These are phyloP conservation scores for Hippocampus kuda DNA, from an alignment of 2,797 vertebrate species.

Conservation along the genomic window DNA sequence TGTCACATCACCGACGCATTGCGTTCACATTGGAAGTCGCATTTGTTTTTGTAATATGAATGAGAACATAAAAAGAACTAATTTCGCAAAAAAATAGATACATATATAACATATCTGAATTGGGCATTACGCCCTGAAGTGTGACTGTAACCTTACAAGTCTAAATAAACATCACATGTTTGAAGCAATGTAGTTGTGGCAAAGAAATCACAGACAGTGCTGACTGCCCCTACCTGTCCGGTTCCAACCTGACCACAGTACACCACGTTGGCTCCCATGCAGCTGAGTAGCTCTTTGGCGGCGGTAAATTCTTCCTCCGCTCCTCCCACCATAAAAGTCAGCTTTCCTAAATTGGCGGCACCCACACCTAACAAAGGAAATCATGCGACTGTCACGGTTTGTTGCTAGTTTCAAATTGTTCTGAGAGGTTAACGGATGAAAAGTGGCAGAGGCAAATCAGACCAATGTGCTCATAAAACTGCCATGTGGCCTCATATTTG, in stretches of 20 bases:
- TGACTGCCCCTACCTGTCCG: constrained; percentile 75
- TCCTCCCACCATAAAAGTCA: constrained; percentile 98
- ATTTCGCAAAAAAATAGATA: too few species aligned
- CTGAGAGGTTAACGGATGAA: constrained; percentile 2
- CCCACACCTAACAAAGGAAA: constrained; percentile 77
- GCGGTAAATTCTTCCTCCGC: constrained; percentile 91
- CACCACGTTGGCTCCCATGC: constrained; percentile 92
- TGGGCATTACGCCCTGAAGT: too few species aligned
- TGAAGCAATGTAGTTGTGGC: neutral
- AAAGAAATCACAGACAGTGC: neutral
- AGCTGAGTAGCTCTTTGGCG: constrained; percentile 83
- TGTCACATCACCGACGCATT: too few species aligned
- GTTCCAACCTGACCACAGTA: constrained; percentile 94
- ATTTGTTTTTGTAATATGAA: too few species aligned
- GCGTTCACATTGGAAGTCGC: too few species aligned
- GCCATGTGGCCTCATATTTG: neutral
- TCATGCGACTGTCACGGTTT: neutral
- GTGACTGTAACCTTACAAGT: too few species aligned
- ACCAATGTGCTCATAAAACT: constrained; percentile 1
- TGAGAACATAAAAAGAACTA: too few species aligned
- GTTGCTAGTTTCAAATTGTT: neutral
- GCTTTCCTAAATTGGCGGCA: constrained; percentile 87
- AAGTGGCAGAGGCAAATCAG: neutral
- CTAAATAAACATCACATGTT: neutral
- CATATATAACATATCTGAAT: too few species aligned